Conservation (phyloP, 2,797 vertebrate genomes). For the Lophius americanus region DNA sequence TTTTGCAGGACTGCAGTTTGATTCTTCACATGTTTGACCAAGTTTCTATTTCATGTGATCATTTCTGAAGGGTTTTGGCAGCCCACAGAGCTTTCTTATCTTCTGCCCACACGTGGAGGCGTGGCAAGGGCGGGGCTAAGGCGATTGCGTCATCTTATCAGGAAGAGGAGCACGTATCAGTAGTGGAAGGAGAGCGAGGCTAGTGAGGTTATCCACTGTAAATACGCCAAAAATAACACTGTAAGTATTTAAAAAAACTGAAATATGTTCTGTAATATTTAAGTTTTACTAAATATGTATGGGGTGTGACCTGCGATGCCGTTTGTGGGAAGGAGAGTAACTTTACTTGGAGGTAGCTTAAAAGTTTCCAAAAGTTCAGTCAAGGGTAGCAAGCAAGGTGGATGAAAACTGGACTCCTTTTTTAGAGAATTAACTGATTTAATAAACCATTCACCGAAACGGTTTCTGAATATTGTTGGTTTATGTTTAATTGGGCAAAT, state of each 20-base stretch:
- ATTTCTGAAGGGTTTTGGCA: too few species aligned
- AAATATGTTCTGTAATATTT: fast-evolving
- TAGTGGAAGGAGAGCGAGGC: neutral
- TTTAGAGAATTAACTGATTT: fast-evolving
- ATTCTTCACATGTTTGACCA: too few species aligned
- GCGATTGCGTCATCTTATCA: constrained; percentile 58
- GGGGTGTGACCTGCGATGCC: fast-evolving
- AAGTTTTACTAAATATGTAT: fast-evolving
- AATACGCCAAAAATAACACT: neutral
- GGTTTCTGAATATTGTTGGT: fast-evolving
- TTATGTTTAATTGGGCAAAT: constrained; percentile 8
- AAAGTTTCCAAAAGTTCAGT: constrained; percentile 55
- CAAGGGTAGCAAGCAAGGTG: constrained; percentile 56
- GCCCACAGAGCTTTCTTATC: constrained; percentile 51
- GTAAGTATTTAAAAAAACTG: fast-evolving
- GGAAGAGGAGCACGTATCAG: constrained; percentile 41
- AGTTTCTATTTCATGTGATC: too few species aligned
- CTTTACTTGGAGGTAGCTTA: constrained; percentile 13
- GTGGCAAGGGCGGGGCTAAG: constrained; percentile 48
- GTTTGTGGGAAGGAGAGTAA: neutral
- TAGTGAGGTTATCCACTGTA: neutral
- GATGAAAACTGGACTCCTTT: neutral
- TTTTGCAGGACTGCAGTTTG: too few species aligned
- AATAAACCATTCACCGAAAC: fast-evolving
- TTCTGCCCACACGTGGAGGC: constrained; percentile 50